These are phyloP conservation scores for Callospermophilus lateralis DNA, from an alignment of 2,113 vertebrate genomes.

Conservation along the genomic window DNA sequence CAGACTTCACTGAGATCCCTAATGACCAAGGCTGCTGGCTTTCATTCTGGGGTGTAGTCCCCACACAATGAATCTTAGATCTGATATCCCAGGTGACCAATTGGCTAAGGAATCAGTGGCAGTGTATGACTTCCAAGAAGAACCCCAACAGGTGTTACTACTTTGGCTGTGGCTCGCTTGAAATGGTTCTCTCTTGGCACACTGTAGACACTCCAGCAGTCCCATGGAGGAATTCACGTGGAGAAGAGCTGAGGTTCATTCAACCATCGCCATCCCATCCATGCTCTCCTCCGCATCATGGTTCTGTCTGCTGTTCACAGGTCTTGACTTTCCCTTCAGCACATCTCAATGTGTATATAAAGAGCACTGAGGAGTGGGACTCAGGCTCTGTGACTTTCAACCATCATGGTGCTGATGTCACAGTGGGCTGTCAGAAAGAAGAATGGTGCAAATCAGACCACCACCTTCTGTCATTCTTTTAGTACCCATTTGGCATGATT, in stretches of 20 bases:
- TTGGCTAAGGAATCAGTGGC: not conserved
- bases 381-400: not conserved
- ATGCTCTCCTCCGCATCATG: accelerated
- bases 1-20: not conserved
- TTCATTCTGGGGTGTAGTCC: not conserved
- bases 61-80: not conserved
- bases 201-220: not conserved
- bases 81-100: not conserved
- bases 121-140: not conserved
- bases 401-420: not conserved
- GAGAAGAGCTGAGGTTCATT: accelerated
- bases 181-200: not conserved
- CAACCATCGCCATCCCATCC: accelerated
- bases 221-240: accelerated
- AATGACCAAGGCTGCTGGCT: not conserved
- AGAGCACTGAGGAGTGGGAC: not conserved
- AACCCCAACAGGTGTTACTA: too few species aligned
- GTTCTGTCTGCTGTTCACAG: not conserved
- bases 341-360: not conserved
- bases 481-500: conserved; percentile 53
- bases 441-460: conserved; percentile 30
- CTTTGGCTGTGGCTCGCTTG: not conserved
- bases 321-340: not conserved
- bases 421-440: not conserved
- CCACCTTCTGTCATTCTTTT: conserved; percentile 26